Percentiles rank a stretch among this genome's conserved stretches.
Conservation (phyloP, 2,797 vertebrate genomes). For the Syndactyla subalaris region DNA sequence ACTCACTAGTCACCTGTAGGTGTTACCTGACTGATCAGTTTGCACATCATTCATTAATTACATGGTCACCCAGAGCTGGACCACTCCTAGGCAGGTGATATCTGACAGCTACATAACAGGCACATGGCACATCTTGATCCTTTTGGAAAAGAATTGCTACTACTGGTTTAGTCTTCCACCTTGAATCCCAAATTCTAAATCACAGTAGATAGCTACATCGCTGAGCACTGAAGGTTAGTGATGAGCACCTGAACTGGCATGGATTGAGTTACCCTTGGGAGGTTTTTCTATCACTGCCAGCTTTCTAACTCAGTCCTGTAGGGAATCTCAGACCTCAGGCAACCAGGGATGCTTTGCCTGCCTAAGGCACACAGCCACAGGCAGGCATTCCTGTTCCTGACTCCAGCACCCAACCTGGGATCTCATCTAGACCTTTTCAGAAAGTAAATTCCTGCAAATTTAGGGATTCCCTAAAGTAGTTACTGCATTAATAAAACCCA, state of each 20-base stretch:
- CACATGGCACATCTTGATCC: accelerated
- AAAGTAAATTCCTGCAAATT: background rate
- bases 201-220: accelerated
- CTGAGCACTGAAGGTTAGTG: background rate
- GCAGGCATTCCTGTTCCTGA: background rate
- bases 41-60: background rate
- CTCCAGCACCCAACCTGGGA: background rate
- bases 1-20: accelerated
- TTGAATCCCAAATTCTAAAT: background rate
- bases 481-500: background rate
- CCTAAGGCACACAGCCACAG: accelerated
- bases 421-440: background rate
- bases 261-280: background rate
- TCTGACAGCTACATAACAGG: background rate
- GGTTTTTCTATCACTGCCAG: background rate
- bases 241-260: too few species aligned
- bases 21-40: background rate
- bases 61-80: background rate
- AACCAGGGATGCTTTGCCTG: background rate
- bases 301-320: accelerated
- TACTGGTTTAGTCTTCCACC: background rate
- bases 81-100: background rate
- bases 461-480: background rate
- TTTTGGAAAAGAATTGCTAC: background rate
- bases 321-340: background rate